Evolutionary conservation across 2,113 vertebrate species (phyloP), one percentile per base, ranked within the genome.

Genomic region (Bubalus kerabau): DNA sequence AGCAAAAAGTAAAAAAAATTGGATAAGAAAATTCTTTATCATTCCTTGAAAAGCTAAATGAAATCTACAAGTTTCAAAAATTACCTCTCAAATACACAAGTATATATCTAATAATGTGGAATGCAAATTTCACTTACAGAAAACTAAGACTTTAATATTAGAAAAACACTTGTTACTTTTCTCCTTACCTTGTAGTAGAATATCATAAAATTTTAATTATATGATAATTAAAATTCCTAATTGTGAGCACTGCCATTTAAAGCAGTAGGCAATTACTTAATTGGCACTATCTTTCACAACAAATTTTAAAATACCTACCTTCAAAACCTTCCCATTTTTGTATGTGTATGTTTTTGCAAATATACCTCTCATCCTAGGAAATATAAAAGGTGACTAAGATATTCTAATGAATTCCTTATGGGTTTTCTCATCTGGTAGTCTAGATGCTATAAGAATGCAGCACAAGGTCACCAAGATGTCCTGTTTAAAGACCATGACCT

Each of bases 151-250:
- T 84, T 97, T 90, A 88, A 28, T 97, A 91, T 88, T 71, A 93
- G 82, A 87, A 95, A 95, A 95, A 89, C 52, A 93, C n/a, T 94
- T 91, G 64, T 36, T 80, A 95, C 89, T 91, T 95, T 64, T 96
- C 87, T 93, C 89, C 94, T 96, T 93, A 95, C 48, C 43, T 97
- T 96, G 76, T 2, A 16, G 48, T 50, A 97, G 93, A 97, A 96
- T 92, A 54, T 81, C 84, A 87, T 85, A 93, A 95, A 91, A 93
- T 62, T 95, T 78, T 96, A 95, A 94, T 94, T 86, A 81, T 92
- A 96, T 86, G 43, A 89, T 97, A 89, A 96, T 81, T 95, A 94
- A 97, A 98, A 96, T 94, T 84, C 83, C 57, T 95, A 92, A 87
- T 96, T 71, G 85, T 87, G 57, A 95, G 23, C 32, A 96, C 32